phyloP scores from a whole-genome alignment of 2,888 invertebrate genomes.

The Pardosa pseudoannulata region DNA sequence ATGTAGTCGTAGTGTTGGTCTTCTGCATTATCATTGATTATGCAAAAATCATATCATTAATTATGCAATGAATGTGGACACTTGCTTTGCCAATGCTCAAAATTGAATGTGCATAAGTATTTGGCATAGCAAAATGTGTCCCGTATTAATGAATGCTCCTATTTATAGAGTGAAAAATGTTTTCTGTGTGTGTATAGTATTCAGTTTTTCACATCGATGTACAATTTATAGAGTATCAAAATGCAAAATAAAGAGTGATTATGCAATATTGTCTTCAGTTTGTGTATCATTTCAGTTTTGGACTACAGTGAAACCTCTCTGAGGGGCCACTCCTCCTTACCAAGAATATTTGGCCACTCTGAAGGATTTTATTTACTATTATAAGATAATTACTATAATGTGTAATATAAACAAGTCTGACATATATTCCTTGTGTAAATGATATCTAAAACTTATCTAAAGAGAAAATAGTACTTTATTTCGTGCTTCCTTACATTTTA shows the following conservation, averaged over 20 bases:
- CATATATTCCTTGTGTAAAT: too few species aligned
- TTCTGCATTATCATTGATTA: slow-evolving; percentile 52
- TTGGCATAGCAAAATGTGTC: slow-evolving; percentile 42
- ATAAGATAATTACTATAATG: too few species aligned
- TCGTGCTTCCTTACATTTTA: too few species aligned
- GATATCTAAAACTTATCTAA: too few species aligned
- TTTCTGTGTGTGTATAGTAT: slow-evolving; percentile 66
- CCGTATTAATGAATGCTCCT: slow-evolving; percentile 62
- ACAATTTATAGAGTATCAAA: slow-evolving; percentile 61
- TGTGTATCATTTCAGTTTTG: too few species aligned
- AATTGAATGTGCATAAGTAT: slow-evolving; percentile 31
- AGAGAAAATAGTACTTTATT: too few species aligned
- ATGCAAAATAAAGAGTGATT: slow-evolving; percentile 67
- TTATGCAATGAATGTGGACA: slow-evolving; percentile 53
- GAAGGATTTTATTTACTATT: too few species aligned
- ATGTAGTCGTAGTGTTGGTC: slow-evolving; percentile 32
- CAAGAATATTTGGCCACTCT: too few species aligned
- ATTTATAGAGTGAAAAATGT: slow-evolving; percentile 66
- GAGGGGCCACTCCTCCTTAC: too few species aligned
- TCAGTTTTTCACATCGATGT: slow-evolving; percentile 70
- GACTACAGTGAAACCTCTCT: too few species aligned
- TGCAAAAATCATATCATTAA: slow-evolving; percentile 68
- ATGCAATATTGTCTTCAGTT: slow-evolving; percentile 24
- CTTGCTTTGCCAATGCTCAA: slow-evolving; percentile 49
- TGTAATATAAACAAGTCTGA: too few species aligned